Base-by-base conservation (phyloP, 2,797 vertebrate genomes). In the Enteromius trimaculatus region DNA sequence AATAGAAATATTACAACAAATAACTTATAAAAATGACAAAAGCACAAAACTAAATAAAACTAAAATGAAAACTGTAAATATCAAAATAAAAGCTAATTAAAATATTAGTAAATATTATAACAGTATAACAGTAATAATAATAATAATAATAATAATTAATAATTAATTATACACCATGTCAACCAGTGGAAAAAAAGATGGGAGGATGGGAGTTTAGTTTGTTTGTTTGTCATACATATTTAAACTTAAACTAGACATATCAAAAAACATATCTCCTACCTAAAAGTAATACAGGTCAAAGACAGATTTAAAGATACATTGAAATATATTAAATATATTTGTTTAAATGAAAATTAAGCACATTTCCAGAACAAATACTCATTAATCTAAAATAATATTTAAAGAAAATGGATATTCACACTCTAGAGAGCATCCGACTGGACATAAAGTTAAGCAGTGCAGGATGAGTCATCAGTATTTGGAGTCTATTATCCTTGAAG, bases 381-480 rank as follows among this genome's bases (percentile, higher is more conserved):
- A 51, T 58, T 23, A 11, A 39, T 39, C 39, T 9, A 9, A 39
- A 39, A 39, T 39, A 9, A 39, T 39, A 39, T 39, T 39, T 39
- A 39, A 39, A 39, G 6, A 39, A 39, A 39, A 39, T 39, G 9
- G 34, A 39, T 39, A 39, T 37, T 55, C 23, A 34, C 3, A 31
- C 17, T 37, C 6, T 6, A n/a, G 19, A 58, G 17, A 17, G 11
- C 31, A 51, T 58, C n/a, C 0, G 6, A 76, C 37, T 42, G n/a
- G 34, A 77, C 53, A 77, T 21, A 60, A 8, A 44, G 44, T 3
- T 0, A n/a, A 4, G 17, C 3, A 62, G 37, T 3, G n/a, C n/a
- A 42, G 23, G n/a, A 77, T 64, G 75, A 62, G 55, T 47, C n/a
- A 44, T 77, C 75, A 62, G 17, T 42, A 62, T 44, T 37, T 74